These are phyloP conservation scores for Ahaetulla prasina DNA, from an alignment of 2,113 vertebrate species.

Conservation along the genomic window DNA sequence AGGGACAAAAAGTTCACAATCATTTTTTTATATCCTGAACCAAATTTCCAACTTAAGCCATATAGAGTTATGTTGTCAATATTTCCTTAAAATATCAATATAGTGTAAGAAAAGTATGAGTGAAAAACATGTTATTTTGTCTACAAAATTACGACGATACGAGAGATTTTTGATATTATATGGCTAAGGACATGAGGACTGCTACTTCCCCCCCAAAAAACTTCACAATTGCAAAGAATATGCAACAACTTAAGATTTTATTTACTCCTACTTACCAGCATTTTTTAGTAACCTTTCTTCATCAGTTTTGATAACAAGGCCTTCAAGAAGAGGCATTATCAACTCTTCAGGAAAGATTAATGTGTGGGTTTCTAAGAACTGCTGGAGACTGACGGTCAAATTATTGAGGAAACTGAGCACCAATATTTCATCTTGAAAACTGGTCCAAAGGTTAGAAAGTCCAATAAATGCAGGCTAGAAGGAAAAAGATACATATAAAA, in stretches of 20 bases:
- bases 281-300: slow-evolving; percentile 72
- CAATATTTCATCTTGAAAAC: slow-evolving; percentile 81
- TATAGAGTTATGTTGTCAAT: neutral
- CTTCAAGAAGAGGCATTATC: slow-evolving; percentile 71
- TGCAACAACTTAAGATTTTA: neutral
- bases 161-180: neutral
- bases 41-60: neutral
- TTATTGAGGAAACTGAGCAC: slow-evolving; percentile 76
- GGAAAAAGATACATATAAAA: slow-evolving; percentile 27
- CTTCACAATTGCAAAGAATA: neutral
- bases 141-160: neutral
- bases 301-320: slow-evolving; percentile 77
- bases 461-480: slow-evolving; percentile 81
- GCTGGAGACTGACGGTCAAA: slow-evolving; percentile 70
- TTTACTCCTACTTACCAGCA: slow-evolving; percentile 67
- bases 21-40: neutral
- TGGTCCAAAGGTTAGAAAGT: slow-evolving; percentile 77
- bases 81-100: neutral
- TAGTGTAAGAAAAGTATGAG: neutral
- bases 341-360: slow-evolving; percentile 68
- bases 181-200: neutral
- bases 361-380: slow-evolving; percentile 72
- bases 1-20: neutral
- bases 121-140: too few species aligned
- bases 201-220: neutral